Conservation (phyloP, 1,140 invertebrate genomes). For the Trachelipus rathkii region DNA sequence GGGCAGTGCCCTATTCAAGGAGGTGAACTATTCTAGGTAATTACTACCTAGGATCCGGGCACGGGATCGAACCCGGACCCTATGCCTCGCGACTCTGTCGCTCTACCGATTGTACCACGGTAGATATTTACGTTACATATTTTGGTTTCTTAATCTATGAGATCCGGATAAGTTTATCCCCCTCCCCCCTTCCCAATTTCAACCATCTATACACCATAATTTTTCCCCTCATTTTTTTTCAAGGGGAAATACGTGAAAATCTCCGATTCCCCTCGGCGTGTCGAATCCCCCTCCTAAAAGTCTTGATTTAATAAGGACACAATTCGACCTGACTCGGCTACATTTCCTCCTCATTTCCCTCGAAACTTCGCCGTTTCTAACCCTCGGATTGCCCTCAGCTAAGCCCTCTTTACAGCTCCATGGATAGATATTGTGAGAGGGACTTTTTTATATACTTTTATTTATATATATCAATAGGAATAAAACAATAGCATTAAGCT, state of each 20-base stretch:
- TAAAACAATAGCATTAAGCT: background rate
- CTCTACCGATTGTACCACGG: no score
- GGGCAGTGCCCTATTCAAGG: no score
- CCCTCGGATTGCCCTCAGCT: slow-evolving; percentile 1
- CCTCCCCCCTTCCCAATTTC: background rate
- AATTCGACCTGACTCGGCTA: slow-evolving; percentile 1
- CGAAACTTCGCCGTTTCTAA: background rate
- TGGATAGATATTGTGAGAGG: no score
- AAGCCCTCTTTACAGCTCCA: background rate
- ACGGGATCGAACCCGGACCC: no score
- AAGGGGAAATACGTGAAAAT: background rate
- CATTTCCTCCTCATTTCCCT: slow-evolving; percentile 10
- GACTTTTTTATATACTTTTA: no score
- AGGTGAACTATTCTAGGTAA: no score
- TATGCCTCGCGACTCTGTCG: no score
- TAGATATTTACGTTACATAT: background rate
- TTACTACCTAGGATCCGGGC: no score
- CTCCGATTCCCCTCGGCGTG: background rate
- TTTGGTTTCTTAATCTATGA: no score
- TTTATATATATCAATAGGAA: background rate
- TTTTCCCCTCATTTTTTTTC: background rate
- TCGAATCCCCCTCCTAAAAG: background rate
- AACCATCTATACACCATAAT: background rate
- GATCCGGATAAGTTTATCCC: background rate
- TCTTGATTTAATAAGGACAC: slow-evolving; percentile 10